Conservation (phyloP, 2,113 vertebrate genomes). For the Notechis scutatus region DNA sequence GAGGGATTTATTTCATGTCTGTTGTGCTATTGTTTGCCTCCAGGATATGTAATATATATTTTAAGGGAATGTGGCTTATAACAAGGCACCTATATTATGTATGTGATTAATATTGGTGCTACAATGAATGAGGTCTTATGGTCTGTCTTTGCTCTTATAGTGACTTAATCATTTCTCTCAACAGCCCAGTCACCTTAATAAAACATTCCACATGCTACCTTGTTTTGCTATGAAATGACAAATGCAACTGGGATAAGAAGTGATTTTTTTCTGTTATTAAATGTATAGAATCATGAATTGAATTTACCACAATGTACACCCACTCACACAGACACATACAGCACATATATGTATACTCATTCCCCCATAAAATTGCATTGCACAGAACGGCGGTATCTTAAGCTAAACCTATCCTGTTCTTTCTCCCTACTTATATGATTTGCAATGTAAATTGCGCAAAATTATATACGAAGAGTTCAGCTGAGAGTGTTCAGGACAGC, state of each 20-base stretch:
- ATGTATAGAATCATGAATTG: conserved; percentile 58
- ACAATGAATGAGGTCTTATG: conserved; percentile 73
- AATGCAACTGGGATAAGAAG: conserved; percentile 67
- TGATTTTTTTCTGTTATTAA: conserved; percentile 66
- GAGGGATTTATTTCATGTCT: conserved; percentile 76
- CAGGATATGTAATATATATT: conserved; percentile 78
- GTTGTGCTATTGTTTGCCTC: conserved; percentile 67
- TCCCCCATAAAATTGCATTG: conserved; percentile 15
- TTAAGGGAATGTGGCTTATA: conserved; percentile 73
- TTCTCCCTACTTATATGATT: conserved; percentile 21
- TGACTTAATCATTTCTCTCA: conserved; percentile 80
- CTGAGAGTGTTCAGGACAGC: conserved; percentile 14
- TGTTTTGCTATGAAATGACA: conserved; percentile 69
- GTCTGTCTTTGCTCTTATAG: conserved; percentile 77
- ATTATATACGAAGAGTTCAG: conserved; percentile 31
- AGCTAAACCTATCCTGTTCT: conserved; percentile 1
- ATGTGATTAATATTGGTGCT: conserved; percentile 80
- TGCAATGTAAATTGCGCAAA: conserved; percentile 17
- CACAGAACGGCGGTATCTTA: conserved; percentile 21
- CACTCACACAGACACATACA: conserved; percentile 34
- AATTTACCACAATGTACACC: conserved; percentile 54
- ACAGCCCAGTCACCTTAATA: conserved; percentile 75
- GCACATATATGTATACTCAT: background rate
- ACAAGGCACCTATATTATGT: conserved; percentile 80
- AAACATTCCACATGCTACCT: conserved; percentile 66